These are phyloP conservation scores for Mesorhabditis sp. DNA, from an alignment of 2,888 invertebrate genomes.

Conservation along the genomic window DNA sequence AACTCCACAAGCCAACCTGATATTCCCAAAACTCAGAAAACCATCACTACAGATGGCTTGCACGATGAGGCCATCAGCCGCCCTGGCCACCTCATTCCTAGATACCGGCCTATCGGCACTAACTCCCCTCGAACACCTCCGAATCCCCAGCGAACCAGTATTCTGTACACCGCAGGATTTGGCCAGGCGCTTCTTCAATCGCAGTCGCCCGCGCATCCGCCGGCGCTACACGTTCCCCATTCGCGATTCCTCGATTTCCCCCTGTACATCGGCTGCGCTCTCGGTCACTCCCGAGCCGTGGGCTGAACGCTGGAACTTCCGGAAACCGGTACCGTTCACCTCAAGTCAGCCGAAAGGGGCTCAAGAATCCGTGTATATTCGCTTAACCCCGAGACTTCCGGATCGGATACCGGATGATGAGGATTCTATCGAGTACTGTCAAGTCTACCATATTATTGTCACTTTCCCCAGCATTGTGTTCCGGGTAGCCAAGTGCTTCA, in stretches of 20 bases:
- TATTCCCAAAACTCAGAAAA: too few relatives aligned
- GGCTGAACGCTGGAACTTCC: too few relatives aligned
- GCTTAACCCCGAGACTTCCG: conserved; percentile 5
- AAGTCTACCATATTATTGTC: conserved; percentile 1
- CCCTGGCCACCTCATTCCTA: neutral
- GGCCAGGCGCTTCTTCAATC: neutral
- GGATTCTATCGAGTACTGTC: neutral
- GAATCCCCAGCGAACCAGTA: neutral
- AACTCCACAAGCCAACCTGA: too few relatives aligned
- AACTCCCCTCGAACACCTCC: too few relatives aligned
- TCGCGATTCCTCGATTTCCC: neutral
- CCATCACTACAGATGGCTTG: neutral
- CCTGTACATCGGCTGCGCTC: neutral
- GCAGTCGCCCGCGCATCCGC: neutral
- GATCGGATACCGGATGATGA: conserved; percentile 3
- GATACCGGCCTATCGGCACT: neutral
- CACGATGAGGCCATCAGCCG: neutral
- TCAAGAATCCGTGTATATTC: neutral
- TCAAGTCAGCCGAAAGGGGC: neutral
- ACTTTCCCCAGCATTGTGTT: neutral
- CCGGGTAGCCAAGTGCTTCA: neutral
- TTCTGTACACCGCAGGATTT: neutral
- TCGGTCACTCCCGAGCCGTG: too few relatives aligned
- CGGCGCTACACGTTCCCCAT: neutral
- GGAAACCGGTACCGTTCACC: neutral